Percentiles rank a stretch among this genome's conserved stretches.
Conservation (phyloP, 2,797 vertebrate species). For the Octomys mimax region DNA sequence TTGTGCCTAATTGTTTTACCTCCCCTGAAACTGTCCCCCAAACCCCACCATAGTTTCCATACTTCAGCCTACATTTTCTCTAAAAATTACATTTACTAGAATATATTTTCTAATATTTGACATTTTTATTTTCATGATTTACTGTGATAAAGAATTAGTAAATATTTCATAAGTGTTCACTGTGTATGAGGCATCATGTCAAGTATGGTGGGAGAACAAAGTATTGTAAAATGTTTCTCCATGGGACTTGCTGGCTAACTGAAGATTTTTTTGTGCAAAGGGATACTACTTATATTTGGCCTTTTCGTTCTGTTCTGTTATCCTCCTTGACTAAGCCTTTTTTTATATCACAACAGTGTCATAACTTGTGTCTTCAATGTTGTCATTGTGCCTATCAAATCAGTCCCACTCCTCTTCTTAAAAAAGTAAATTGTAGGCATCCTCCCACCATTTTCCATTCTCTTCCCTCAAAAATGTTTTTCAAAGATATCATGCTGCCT, state of each 20-base stretch:
- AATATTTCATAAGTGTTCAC: constrained; percentile 43
- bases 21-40: neutral
- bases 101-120: constrained; percentile 48
- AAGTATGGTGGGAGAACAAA: constrained; percentile 18
- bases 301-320: constrained; percentile 51
- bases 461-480: constrained; percentile 13
- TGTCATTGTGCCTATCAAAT: constrained; percentile 8
- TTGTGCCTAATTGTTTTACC: constrained; percentile 46
- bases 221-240: constrained; percentile 8
- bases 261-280: constrained; percentile 33
- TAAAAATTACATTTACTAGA: constrained; percentile 47
- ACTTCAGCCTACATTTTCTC: constrained; percentile 57
- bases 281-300: constrained; percentile 1
- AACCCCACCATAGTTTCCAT: neutral
- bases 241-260: constrained; percentile 4
- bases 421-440: constrained; percentile 24
- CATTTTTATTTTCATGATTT: constrained; percentile 19
- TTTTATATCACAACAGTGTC: constrained; percentile 1
- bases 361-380: neutral
- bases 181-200: constrained; percentile 36
- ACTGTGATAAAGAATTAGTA: constrained; percentile 37
- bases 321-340: neutral
- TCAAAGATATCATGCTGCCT: neutral
- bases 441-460: neutral
- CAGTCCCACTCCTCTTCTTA: neutral